These are phyloP conservation scores for Bucorvus abyssinicus DNA, from an alignment of 2,797 vertebrate species.

Conservation along the genomic window DNA sequence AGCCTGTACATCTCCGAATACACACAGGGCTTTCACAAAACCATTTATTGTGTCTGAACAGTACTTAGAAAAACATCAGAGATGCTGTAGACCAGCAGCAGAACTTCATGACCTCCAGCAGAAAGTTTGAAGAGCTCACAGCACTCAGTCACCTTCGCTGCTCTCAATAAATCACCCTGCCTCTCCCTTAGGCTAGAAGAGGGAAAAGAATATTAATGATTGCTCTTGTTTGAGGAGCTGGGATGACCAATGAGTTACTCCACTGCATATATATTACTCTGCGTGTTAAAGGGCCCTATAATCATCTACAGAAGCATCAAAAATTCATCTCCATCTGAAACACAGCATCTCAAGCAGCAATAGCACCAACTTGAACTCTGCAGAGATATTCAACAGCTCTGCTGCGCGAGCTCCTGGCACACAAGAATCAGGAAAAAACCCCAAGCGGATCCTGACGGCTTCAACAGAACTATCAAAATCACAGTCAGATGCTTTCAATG, in stretches of 20 bases:
- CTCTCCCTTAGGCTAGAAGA: neutral
- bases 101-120: neutral
- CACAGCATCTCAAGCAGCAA: neutral
- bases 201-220: neutral
- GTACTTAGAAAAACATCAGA: neutral
- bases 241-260: neutral
- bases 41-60: neutral
- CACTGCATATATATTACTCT: neutral
- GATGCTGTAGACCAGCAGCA: neutral
- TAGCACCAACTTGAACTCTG: neutral
- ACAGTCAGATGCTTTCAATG: rapidly evolving
- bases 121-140: neutral
- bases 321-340: neutral
- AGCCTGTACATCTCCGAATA: neutral
- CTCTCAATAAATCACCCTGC: neutral
- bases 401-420: neutral
- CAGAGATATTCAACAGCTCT: neutral
- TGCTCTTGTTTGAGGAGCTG: neutral
- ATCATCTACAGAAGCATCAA: neutral
- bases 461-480: neutral
- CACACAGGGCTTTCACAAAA: neutral
- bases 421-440: neutral
- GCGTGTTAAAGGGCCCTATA: neutral
- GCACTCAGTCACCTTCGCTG: neutral
- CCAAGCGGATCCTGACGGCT: neutral